Base-by-base conservation (phyloP, 2,113 vertebrate genomes). In the Prolemur simus region DNA sequence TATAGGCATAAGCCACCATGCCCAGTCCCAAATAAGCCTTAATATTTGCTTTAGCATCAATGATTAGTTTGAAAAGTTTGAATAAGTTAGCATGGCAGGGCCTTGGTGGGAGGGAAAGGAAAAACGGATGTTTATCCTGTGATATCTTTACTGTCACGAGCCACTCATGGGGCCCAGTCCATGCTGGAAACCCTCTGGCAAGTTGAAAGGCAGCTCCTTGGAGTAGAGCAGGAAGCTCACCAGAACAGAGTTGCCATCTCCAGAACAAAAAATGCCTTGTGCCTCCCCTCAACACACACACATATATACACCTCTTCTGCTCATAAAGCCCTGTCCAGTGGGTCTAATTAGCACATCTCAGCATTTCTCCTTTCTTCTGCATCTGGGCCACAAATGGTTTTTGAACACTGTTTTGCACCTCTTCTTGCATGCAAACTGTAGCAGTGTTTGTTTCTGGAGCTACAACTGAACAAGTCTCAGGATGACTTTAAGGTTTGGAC, bases 21-120 rank as follows among this genome's bases (percentile, higher is more conserved):
- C 27, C 25, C 25, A 25, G 27, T 63, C 60, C 63, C 64, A 73
- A 69, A 39, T 76, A 80, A 60, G 52, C 80, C 7, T 25, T 21
- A 39, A 42, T 83, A 27, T 68, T 87, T 90, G 45, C 90, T 81
- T 47, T 89, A 76, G 64, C 69, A 64, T 15, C 60, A 42, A 32
- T 49, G 78, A 71, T 86, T 49, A 25, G 34, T 78, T 89, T 76
- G 52, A 80, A 68, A 97, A 95, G 78, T 78, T 82, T 25, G n/a
- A 56, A 73, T 10, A 73, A 54, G 45, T 18, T 60, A 56, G 17
- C 45, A 39, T 3, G 5, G 47, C 74, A 54, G 5, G 12, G 25
- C 34, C n/a, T 71, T 34, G 37, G 64, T 54, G 27, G 27, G 23
- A 6, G 11, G 9, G 58, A 4, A 12, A 64, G 3, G 25, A 45